Evolutionary conservation across 1,140 invertebrate species (phyloP), one percentile per base, ranked within the genome.

Genomic region (Ceratitis capitata): DNA sequence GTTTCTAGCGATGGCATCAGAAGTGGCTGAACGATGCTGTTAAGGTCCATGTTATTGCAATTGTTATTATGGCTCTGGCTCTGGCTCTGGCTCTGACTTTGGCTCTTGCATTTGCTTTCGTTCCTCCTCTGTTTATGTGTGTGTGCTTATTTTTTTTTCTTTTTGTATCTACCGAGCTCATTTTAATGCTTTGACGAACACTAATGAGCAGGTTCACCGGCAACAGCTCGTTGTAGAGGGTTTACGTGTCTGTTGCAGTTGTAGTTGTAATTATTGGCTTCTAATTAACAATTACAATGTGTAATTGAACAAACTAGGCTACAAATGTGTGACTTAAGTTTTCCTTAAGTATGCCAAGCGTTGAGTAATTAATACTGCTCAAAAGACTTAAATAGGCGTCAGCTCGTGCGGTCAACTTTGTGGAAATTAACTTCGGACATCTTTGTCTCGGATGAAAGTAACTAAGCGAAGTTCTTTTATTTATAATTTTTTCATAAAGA

Each of bases 41-140:
- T 78, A 45, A 78, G 69, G 39, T 78, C 69, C 69, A 78, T 78
- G 69, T 78, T 78, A 78, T 78, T 78, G 69, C 69, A 45, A 78
- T 78, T 78, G 69, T 78, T 45, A 78, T 78, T 78, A 78, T 78
- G 39, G 69, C 69, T 78, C 39, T 78, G 42, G 29, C 61, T 64
- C 35, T 64, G 4, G 39, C 51, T 56, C 23, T 56, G 6, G 51
- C n/a, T n/a, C n/a, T n/a, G n/a, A n/a, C n/a, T n/a, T n/a, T n/a
- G n/a, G n/a, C n/a, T n/a, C n/a, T n/a, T n/a, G n/a, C n/a, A n/a
- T n/a, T n/a, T n/a, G n/a, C n/a, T n/a, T n/a, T n/a, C n/a, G n/a
- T n/a, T n/a, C n/a, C n/a, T n/a, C n/a, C n/a, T n/a, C n/a, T n/a
- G n/a, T n/a, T n/a, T n/a, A n/a, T n/a, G n/a, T n/a, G n/a, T n/a